phyloP scores from a whole-genome alignment of 2,888 invertebrate genomes.

The Mesochorus sp. region DNA sequence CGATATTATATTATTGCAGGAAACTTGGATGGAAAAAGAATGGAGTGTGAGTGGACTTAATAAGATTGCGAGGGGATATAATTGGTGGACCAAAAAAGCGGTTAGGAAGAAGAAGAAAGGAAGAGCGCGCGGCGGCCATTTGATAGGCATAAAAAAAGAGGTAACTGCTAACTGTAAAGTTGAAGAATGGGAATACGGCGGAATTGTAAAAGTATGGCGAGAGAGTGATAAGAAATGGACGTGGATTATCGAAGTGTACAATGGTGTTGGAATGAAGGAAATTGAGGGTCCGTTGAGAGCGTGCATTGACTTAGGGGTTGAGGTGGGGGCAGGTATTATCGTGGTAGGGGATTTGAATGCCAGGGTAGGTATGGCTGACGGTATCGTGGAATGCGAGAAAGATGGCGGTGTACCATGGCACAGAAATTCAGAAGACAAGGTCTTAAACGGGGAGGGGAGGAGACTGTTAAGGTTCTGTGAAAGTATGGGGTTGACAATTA shows the following conservation, averaged over 20 bases:
- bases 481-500: too few species aligned
- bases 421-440: too few species aligned
- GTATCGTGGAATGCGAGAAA: background rate
- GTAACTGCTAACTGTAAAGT: background rate
- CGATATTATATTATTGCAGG: conserved; percentile 5
- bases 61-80: background rate
- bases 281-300: background rate
- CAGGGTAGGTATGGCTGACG: background rate
- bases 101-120: background rate
- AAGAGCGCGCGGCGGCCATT: background rate
- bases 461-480: too few species aligned
- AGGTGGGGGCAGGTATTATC: background rate
- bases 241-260: background rate
- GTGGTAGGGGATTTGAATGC: background rate
- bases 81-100: conserved; percentile 1
- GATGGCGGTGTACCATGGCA: background rate
- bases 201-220: background rate
- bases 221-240: background rate
- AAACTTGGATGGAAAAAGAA: background rate
- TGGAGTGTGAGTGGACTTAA: background rate
- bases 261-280: background rate
- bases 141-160: conserved; percentile 7
- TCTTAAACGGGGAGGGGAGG: too few species aligned
- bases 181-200: background rate
- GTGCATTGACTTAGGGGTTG: background rate